Evolutionary conservation across 2,888 invertebrate genomes (phyloP).

Genomic region (Unio delphinus): DNA sequence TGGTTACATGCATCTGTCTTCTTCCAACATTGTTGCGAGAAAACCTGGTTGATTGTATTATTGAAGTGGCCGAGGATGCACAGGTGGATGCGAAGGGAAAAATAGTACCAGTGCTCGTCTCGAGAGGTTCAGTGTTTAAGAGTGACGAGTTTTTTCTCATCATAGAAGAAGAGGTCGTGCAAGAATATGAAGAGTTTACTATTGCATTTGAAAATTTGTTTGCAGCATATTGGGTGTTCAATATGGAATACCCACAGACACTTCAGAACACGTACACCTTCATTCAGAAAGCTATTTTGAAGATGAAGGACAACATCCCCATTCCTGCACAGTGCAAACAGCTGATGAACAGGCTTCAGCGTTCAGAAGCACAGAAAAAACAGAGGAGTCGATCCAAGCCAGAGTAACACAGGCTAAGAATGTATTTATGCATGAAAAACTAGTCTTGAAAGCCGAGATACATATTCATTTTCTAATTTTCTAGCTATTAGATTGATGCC

Average conservation of each 20-base stretch:
- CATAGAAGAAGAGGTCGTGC: conserved; percentile 61
- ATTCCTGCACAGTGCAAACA: conserved; percentile 53
- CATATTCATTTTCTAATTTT: too few relatives aligned
- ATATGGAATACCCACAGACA: conserved; percentile 64
- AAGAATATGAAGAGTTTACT: conserved; percentile 66
- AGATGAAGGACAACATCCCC: conserved; percentile 49
- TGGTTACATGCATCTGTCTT: conserved; percentile 63
- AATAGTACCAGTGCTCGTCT: conserved; percentile 64
- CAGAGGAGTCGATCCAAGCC: not conserved
- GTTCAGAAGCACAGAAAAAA: conserved; percentile 13
- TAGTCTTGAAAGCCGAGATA: too few relatives aligned
- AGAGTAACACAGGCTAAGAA: too few relatives aligned
- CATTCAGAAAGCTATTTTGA: conserved; percentile 59
- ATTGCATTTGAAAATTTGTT: conserved; percentile 63
- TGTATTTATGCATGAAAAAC: too few relatives aligned
- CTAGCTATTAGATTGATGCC: too few relatives aligned
- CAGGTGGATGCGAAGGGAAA: conserved; percentile 60
- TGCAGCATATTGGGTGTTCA: conserved; percentile 65
- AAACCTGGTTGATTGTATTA: conserved; percentile 61
- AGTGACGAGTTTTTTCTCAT: conserved; percentile 65
- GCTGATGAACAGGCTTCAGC: conserved; percentile 42
- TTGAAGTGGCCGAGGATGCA: conserved; percentile 58
- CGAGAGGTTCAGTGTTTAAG: conserved; percentile 59
- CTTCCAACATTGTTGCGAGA: conserved; percentile 60
- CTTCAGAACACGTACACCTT: conserved; percentile 61